Base-by-base conservation (phyloP, 2,888 invertebrate species). In the Acrobasis consociella region DNA sequence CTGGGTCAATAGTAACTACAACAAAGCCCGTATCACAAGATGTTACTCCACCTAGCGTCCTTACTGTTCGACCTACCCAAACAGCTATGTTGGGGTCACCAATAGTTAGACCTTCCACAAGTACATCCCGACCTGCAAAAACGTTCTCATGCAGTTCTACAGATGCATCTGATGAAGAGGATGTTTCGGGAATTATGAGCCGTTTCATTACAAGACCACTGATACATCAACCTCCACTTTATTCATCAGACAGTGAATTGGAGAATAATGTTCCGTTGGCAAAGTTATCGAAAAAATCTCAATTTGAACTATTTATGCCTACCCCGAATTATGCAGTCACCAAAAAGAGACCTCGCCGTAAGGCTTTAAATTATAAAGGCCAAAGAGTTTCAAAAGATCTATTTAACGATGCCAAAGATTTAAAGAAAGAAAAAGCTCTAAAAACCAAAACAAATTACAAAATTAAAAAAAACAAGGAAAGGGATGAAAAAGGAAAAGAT, bases 241-340 rank as follows among this genome's bases (percentile, higher is more conserved):
- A 60, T 60, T 15, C 39, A 31, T 60, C 39, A 31, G 60, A 60
- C 50, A 51, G 37, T 50, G 60, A 60, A 31, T 60, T 51, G 50
- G 37, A 51, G 39, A 38, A 60, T 60, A 11, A 60, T 51, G 50
- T 17, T 51, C 60, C 15, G 51, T 38, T 60, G 38, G 60, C 60
- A 39, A 39, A 39, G 39, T 39, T 39, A 39, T 39, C 39, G 39
- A 39, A 39, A 39, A 60, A 60, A 60, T 60, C 60, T n/a, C 60
- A 31, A 17, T 60, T 60, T 60, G 15, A 17, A 51, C 10, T 10
- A 51, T 22, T 51, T 15, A 51, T 51, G 51, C 51, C 51, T 39
- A 58, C 58, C 15, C 46, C 58, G 39, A 58, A 58, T 17, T 58
- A 58, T 58, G 58, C 58, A 39, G 46, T 58, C 37, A 58, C 39